Conservation (phyloP, 2,888 invertebrate species). For the Lucinisca nassula region DNA sequence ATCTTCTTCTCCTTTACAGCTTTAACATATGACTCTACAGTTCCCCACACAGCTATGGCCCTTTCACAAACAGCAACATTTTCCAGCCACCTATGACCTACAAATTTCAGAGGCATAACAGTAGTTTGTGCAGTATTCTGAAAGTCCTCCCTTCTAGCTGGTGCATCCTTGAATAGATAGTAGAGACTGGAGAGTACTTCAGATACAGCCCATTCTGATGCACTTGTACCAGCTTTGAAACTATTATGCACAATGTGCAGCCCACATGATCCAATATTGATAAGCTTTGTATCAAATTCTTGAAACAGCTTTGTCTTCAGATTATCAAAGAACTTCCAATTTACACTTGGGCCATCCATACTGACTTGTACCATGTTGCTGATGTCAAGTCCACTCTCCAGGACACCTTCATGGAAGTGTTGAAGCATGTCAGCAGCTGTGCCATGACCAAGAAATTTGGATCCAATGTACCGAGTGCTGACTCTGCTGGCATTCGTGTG, state of each 20-base stretch:
- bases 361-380: slow-evolving; percentile 42
- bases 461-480: slow-evolving; percentile 6
- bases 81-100: slow-evolving; percentile 68
- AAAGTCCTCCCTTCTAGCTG: slow-evolving; percentile 44
- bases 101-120: slow-evolving; percentile 80
- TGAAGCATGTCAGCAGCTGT: slow-evolving; percentile 47
- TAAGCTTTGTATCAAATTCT: slow-evolving; percentile 26
- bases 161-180: slow-evolving; percentile 80
- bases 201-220: slow-evolving; percentile 62
- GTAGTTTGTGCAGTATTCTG: slow-evolving; percentile 46
- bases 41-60: slow-evolving; percentile 42
- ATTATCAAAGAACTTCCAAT: slow-evolving; percentile 49
- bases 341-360: slow-evolving; percentile 67
- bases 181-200: slow-evolving; percentile 75
- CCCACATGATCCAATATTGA: slow-evolving; percentile 71
- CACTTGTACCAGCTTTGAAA: slow-evolving; percentile 58
- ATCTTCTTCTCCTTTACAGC: slow-evolving; percentile 45
- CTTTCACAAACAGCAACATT: slow-evolving; percentile 65
- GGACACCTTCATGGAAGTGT: slow-evolving; percentile 22
- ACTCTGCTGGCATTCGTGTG: background rate
- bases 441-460: slow-evolving; percentile 52
- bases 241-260: slow-evolving; percentile 70
- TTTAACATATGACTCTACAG: slow-evolving; percentile 54
- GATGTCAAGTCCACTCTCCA: slow-evolving; percentile 20
- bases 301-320: slow-evolving; percentile 36